Base-by-base conservation (phyloP, 2,888 invertebrate genomes). In the Ectemnius cavifrons region DNA sequence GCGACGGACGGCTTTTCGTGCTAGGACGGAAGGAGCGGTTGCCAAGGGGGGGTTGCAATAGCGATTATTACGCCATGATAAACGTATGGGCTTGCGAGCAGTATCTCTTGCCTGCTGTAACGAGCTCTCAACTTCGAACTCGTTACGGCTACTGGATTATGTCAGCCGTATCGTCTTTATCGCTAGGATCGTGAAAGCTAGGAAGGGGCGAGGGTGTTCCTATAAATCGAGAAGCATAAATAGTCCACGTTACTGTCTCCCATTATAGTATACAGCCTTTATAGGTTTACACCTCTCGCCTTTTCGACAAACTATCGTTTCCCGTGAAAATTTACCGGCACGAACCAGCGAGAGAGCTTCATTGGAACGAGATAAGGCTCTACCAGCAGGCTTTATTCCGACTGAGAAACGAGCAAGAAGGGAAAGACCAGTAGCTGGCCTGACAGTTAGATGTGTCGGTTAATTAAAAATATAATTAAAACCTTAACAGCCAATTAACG, bases 381-480 rank as follows among this genome's bases (percentile, higher is more conserved):
- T 11, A 8, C 37, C 37, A 1, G 37, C 8, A 8, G 8, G 6
- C 37, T 37, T 37, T 8, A 37, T 37, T 37, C 37, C 37, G 8
- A 6, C 37, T 37, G 11, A 37, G 11, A 37, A 11, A 8, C 8
- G 37, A 1, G 0, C 8, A 37, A 8, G 11, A 23, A 49, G 18
- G 3, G 16, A 13, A 23, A 23, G 23, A 23, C 23, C 59, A n/a
- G 16, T 27, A 6, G 23, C 46, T 16, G 5, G 20, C 18, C 2
- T 4, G 11, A 18, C 18, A 4, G 45, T 57, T 27, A 27, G 61
- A n/a, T 16, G 58, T 23, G n/a, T 8, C 23, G 60, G 60, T 73
- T 76, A 73, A 82, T 82, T 72, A 71, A 74, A 79, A 77, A 73
- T 61, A 73, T 68, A 81, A 83, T 82, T 73, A 72, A 74, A 75